phyloP scores from a whole-genome alignment of 2,113 vertebrate species.

The Mastomys coucha region DNA sequence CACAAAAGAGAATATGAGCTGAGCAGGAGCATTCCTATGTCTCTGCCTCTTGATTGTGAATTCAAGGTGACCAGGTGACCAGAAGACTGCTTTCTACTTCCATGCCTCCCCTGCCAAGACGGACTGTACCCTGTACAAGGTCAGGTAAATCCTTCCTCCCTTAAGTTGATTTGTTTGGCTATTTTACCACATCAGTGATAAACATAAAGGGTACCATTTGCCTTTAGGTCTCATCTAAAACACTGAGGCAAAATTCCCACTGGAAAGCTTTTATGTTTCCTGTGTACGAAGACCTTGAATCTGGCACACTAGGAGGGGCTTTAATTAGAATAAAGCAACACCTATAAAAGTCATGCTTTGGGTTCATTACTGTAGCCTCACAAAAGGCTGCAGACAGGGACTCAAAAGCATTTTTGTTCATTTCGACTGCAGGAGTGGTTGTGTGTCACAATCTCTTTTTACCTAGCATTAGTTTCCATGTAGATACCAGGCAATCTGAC shows the following conservation, averaged over 20 bases:
- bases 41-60: neutral
- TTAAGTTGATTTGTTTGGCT: neutral
- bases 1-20: neutral
- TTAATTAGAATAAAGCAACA: slow-evolving; percentile 17
- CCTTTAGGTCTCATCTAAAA: neutral
- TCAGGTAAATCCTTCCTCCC: neutral
- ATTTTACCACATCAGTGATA: neutral
- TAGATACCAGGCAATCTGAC: neutral
- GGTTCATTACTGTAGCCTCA: neutral
- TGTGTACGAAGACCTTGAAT: neutral
- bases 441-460: neutral
- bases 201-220: neutral
- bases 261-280: neutral
- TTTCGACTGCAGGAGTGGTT: neutral
- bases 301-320: neutral
- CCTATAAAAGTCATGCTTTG: neutral
- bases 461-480: too few relatives aligned
- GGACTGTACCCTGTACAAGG: neutral
- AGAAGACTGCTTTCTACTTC: neutral
- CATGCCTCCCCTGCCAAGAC: neutral
- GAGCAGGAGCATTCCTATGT: neutral
- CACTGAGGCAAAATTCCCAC: neutral
- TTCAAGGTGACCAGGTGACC: too few relatives aligned
- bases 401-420: neutral
- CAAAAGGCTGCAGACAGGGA: neutral